phyloP scores from a whole-genome alignment of 2,888 invertebrate genomes.

The Zaprionus bogoriensis region DNA sequence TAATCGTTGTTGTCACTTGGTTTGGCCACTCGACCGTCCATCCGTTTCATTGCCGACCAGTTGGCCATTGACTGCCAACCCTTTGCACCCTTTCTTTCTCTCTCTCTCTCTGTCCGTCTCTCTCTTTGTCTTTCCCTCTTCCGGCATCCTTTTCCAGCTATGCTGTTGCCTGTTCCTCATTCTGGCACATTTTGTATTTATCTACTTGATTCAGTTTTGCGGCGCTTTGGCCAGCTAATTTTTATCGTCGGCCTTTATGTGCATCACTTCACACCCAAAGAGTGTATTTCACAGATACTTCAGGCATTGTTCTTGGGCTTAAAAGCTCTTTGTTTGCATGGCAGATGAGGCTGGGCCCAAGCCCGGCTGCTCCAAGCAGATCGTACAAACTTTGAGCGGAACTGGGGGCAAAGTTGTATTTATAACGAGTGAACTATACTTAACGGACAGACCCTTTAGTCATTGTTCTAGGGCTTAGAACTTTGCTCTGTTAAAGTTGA shows the following conservation, averaged over 20 bases:
- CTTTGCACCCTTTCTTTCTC: background rate
- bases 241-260: conserved; percentile 56
- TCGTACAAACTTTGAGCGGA: background rate
- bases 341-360: background rate
- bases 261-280: conserved; percentile 55
- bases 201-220: conserved; percentile 55
- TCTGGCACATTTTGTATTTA: conserved; percentile 47
- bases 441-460: background rate
- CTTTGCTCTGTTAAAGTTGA: background rate
- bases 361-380: too few species aligned
- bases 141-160: background rate
- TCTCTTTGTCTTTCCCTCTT: background rate
- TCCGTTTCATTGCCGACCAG: conserved; percentile 51
- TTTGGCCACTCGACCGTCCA: conserved; percentile 59
- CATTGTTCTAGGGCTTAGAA: background rate
- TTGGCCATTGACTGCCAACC: conserved; percentile 38
- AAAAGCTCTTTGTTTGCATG: conserved; percentile 34
- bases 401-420: background rate
- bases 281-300: conserved; percentile 53
- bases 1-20: conserved; percentile 63
- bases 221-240: conserved; percentile 50
- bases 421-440: background rate
- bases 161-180: background rate
- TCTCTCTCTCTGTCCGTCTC: background rate
- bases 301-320: conserved; percentile 42